Percentiles rank a stretch among this genome's conserved stretches.
phyloP scores from a whole-genome alignment of 2,888 invertebrate genomes.

The Volucella bombylans region DNA sequence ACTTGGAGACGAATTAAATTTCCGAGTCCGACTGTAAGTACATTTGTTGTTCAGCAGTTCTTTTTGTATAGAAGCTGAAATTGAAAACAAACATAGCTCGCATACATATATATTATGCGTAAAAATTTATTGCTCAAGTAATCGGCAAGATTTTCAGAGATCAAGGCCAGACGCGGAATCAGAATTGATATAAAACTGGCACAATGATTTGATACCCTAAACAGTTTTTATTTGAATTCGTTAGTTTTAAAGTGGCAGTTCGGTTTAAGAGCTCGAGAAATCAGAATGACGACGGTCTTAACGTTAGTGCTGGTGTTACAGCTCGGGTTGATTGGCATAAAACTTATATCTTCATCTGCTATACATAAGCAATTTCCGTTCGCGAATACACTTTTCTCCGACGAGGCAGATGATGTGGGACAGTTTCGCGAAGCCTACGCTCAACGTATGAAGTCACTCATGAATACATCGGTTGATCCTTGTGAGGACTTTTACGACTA shows the following conservation, averaged over 20 bases:
- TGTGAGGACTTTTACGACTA: conserved; percentile 81
- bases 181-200: not conserved
- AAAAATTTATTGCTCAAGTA: no score
- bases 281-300: conserved; percentile 33
- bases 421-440: conserved; percentile 76
- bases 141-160: no score
- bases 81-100: no score
- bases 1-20: no score
- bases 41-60: no score
- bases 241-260: conserved; percentile 23
- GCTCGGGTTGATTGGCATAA: conserved; percentile 28
- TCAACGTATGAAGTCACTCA: conserved; percentile 77
- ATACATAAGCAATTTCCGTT: not conserved
- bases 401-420: conserved; percentile 35
- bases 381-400: conserved; percentile 72
- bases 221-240: conserved; percentile 39
- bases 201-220: not conserved
- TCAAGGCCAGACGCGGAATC: not conserved
- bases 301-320: conserved; percentile 9
- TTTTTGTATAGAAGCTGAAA: no score
- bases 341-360: not conserved
- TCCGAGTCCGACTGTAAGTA: no score
- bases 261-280: conserved; percentile 17
- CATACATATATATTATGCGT: no score
- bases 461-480: conserved; percentile 78